These are phyloP conservation scores for Gadus macrocephalus DNA, from an alignment of 2,113 vertebrate genomes.

Conservation along the genomic window DNA sequence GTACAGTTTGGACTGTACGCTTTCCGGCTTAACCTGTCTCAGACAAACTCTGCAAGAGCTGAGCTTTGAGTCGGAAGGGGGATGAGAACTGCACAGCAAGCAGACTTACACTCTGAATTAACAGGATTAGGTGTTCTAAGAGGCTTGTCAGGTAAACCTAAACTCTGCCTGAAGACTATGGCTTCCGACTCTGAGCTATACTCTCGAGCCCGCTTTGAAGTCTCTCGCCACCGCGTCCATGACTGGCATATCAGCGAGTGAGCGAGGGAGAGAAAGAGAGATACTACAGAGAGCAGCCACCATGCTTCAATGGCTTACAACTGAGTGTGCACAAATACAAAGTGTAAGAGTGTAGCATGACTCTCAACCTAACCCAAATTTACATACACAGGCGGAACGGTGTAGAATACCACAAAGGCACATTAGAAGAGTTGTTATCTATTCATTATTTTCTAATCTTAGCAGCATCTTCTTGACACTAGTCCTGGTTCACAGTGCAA, in stretches of 20 bases:
- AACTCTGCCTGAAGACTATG: constrained; percentile 53
- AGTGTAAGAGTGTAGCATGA: no score
- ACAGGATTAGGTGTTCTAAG: constrained; percentile 67
- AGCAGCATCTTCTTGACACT: no score
- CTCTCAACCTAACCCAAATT: no score
- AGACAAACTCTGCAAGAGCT: constrained; percentile 52
- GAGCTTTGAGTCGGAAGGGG: constrained; percentile 50
- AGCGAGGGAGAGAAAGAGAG: neutral
- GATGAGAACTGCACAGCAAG: constrained; percentile 58
- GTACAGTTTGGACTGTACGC: constrained; percentile 39
- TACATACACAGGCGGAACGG: no score
- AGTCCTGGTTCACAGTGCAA: no score
- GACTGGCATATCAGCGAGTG: constrained; percentile 48
- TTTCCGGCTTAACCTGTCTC: constrained; percentile 53
- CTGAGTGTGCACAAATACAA: no score
- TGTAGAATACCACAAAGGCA: no score
- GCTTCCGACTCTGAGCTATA: constrained; percentile 48
- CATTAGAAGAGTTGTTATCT: no score
- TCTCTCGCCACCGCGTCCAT: constrained; percentile 48
- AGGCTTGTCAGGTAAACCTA: constrained; percentile 69
- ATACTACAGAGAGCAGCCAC: constrained; percentile 26
- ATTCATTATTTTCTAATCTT: no score
- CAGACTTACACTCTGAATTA: constrained; percentile 71
- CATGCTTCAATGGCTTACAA: constrained; percentile 19
- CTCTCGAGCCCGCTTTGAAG: constrained; percentile 62